Base-by-base conservation (phyloP, 2,113 vertebrate species). In the Trematomus loennbergii region DNA sequence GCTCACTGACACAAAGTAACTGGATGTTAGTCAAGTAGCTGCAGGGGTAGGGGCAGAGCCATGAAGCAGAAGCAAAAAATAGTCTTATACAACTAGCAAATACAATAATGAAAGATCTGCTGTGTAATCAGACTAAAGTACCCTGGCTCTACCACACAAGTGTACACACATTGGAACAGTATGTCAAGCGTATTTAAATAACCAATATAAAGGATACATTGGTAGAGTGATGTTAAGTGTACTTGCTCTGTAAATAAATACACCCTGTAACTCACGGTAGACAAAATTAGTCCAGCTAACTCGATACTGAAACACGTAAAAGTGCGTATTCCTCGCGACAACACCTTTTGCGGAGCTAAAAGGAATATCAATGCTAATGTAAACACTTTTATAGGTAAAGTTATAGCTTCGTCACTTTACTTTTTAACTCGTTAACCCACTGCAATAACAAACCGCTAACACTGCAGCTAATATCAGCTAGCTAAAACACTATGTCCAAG, bases 361-460 rank as follows among this genome's bases (percentile, higher is more conserved):
- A 36, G 15, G 17, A 29, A 12, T 1, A 48, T 49, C 12, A 2
- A 16, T 10, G 46, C 10, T 13, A 13, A 18, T n/a, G 5, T 50
- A 9, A n/a, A 53, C 16, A 48, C 45, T 71, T 61, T 15, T 5
- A 11, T 18, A 52, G 48, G 43, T 40, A 4, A 13, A 49, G 57
- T 52, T 12, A 53, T 1, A 45, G 15, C 4, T 48, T 81, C 48
- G 62, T 75, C 71, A 9, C 60, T 43, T 57, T 17, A 22, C 60
- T 69, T 25, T 40, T 64, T 9, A 50, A 46, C 60, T 57, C 29
- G 2, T 60, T 36, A 25, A 81, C 20, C 60, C 4, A 2, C 22
- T 63, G 46, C 48, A 2, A 62, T 12, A 63, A 83, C 80, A 60
- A 60, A 9, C 54, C 12, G 49, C 77, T 75, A 52, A 60, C 61